Base-by-base conservation (phyloP, 2,113 vertebrate genomes). In the Gallinago undulata region DNA sequence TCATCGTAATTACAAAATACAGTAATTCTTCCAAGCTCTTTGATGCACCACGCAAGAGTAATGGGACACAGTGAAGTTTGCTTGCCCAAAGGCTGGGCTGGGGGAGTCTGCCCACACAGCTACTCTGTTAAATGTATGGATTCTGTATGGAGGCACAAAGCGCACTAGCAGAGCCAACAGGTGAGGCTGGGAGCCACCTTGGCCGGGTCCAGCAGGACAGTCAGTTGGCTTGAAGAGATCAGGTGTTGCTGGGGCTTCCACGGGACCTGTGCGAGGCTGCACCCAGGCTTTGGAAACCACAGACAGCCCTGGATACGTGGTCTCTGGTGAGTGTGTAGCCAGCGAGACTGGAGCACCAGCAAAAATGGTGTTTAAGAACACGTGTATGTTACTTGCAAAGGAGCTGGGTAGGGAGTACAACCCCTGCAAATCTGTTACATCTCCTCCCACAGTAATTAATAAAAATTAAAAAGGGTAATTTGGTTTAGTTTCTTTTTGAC, bases 141-240 rank as follows among this genome's bases (percentile, higher is more conserved):
- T 8, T 27, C 74, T 51, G 17, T 5, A 2, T 7, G 66, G 55
- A 74, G 27, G 43, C 48, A 41, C 25, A 9, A 23, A 67, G 27
- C 2, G 7, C 2, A 10, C n/a, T 0, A 7, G 27, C 53, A 63
- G 63, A 59, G 55, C n/a, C 0, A 2, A 18, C 45, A 33, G 37
- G 14, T 9, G 10, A 23, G 50, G 56, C 4, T 39, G 56, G 55
- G 45, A 76, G 48, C 19, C 14, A 11, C 31, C 47, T 45, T 0
- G 0, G 11, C 10, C 2, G 3, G 37, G 31, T 30, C 57, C 23
- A 28, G 43, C 41, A 48, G 1, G 1, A 8, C 0, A 8, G 17
- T 10, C 11, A 9, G 16, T 14, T 55, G 76, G 22, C 33, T 69
- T 35, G 13, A 25, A 37, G 68, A 80, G 77, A 37, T 48, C 39